Evolutionary conservation across 2,797 vertebrate genomes (phyloP), one percentile per base, ranked within the genome.

Genomic region (Alauda arvensis): DNA sequence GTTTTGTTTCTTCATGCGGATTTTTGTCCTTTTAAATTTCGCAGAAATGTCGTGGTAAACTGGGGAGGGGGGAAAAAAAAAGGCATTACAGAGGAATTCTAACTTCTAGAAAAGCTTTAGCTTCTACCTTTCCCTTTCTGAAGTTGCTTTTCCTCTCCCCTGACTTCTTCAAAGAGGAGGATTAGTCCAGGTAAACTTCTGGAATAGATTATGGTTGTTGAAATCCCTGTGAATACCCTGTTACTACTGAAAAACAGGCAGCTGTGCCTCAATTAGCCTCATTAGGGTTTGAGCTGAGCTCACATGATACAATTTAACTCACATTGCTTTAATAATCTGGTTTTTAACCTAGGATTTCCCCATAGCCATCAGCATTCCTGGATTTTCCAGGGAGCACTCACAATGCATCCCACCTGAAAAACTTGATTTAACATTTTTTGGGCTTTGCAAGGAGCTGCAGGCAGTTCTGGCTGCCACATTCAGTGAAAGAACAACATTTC

Each of bases 1-100:
- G 88, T 97, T 98, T 88, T 98, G 98, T 81, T 98, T 99, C 96
- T 98, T 98, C 97, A 99, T 98, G 90, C 95, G 96, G 24, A 99
- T 97, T 2, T 91, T 97, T 25, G 98, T 98, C 91, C 95, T 97
- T 93, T 98, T 98, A 94, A 97, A 98, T 37, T 83, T 98, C 52
- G 97, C 96, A 17, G 96, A 85, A 9, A 98, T 97, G 89, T 99
- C 97, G 16, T 98, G 98, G 92, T 97, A 99, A 97, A 99, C 98
- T 99, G 81, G 24, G 91, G 8, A 14, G 17, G 13, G 18, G 3
- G 18, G 10, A 14, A 71, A 83, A 39, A 85, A 39, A 17, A 70
- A 76, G 25, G 59, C 14, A 70, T 90, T 79, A 86, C 6, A 57
- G 45, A 7, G 67, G 19, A 81, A 62, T 57, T 55, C 25, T 33